Percentiles rank a stretch among this genome's conserved stretches.
Conservation (phyloP, 2,797 vertebrate species). For the Cichlasoma orientale region DNA sequence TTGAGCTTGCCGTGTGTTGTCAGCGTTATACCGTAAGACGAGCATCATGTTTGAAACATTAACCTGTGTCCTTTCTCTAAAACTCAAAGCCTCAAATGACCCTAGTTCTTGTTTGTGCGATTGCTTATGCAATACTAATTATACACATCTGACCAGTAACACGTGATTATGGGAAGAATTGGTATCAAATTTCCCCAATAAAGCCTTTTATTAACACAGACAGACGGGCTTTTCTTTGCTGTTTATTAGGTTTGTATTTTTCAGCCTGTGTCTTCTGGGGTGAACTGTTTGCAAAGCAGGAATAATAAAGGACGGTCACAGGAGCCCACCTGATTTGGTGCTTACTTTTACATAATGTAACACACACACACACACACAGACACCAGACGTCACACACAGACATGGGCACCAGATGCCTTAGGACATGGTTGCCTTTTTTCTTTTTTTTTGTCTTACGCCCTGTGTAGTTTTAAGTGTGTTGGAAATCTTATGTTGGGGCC, state of each 20-base stretch:
- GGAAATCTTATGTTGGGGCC: constrained; percentile 59
- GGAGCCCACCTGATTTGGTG: constrained; percentile 50
- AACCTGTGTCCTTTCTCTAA: constrained; percentile 4
- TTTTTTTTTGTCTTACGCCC: constrained; percentile 29
- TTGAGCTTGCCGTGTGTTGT: not conserved
- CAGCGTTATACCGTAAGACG: not conserved
- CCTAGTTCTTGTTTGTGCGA: constrained; percentile 52
- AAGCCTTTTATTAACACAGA: constrained; percentile 62
- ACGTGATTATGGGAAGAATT: constrained; percentile 61
- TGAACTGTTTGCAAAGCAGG: constrained; percentile 41
- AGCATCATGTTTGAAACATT: constrained; percentile 9
- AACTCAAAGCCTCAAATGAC: constrained; percentile 44
- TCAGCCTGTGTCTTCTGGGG: constrained; percentile 51
- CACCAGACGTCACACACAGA: constrained; percentile 47
- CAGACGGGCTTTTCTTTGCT: constrained; percentile 67
- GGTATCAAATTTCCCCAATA: constrained; percentile 54
- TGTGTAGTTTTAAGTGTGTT: constrained; percentile 58
- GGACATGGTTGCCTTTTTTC: constrained; percentile 40
- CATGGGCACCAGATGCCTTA: constrained; percentile 40
- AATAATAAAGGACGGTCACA: constrained; percentile 58
- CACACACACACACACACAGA: constrained; percentile 56
- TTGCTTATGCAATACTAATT: constrained; percentile 61
- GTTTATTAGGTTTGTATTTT: constrained; percentile 67
- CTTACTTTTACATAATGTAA: constrained; percentile 28
- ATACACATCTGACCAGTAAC: constrained; percentile 69